phyloP scores from a whole-genome alignment of 2,113 vertebrate species.

The Trogon melanurus region DNA sequence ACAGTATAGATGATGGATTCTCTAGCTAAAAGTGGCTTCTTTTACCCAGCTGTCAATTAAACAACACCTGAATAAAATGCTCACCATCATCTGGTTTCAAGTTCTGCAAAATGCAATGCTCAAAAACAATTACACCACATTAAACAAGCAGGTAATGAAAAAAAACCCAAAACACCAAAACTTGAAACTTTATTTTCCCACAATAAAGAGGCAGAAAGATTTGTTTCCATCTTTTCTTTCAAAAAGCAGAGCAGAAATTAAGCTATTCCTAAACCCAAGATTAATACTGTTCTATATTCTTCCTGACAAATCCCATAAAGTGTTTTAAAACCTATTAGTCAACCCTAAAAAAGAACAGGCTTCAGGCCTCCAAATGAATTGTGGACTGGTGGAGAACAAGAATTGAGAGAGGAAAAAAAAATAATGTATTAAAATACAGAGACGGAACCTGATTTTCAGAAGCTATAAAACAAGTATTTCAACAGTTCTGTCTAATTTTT shows the following conservation, averaged over 20 bases:
- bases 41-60: not conserved
- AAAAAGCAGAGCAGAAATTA: not conserved
- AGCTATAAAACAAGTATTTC: not conserved
- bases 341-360: not conserved
- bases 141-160: not conserved
- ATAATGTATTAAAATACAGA: not conserved
- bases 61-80: not conserved
- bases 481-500: not conserved
- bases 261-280: not conserved
- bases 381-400: not conserved
- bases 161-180: not conserved
- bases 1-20: not conserved
- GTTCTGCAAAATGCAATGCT: not conserved
- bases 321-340: not conserved
- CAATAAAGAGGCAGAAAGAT: not conserved
- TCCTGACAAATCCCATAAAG: not conserved
- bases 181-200: not conserved
- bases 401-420: not conserved
- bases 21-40: not conserved
- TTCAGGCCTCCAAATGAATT: not conserved
- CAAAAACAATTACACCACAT: not conserved
- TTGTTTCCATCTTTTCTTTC: slow-evolving; percentile 1
- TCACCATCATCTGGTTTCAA: not conserved
- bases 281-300: not conserved
- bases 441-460: not conserved